These are phyloP conservation scores for Eremobia ochroleuca DNA, from an alignment of 2,888 invertebrate species.

Conservation along the genomic window DNA sequence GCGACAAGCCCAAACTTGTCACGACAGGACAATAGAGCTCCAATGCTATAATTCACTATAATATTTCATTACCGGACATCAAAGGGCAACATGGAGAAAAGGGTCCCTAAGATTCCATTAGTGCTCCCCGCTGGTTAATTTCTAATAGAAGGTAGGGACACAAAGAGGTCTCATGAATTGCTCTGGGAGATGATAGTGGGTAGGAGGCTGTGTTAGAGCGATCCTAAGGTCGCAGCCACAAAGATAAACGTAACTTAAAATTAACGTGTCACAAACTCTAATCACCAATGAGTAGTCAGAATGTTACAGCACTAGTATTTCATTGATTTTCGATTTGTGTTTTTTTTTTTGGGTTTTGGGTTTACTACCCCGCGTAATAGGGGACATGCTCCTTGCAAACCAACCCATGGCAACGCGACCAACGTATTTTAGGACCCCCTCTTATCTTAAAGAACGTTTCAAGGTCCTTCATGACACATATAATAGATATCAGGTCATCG, in stretches of 20 bases:
- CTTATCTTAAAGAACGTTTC: too few relatives aligned
- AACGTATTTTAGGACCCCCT: too few relatives aligned
- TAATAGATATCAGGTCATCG: too few relatives aligned
- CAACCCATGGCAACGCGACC: not conserved
- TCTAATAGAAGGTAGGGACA: constrained; percentile 33
- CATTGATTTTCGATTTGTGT: too few relatives aligned
- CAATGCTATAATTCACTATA: constrained; percentile 19
- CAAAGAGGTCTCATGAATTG: constrained; percentile 34
- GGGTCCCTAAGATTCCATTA: constrained; percentile 58
- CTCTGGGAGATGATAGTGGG: constrained; percentile 14
- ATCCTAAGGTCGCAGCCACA: not conserved
- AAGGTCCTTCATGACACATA: too few relatives aligned
- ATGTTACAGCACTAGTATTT: not conserved
- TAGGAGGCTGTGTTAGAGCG: not conserved
- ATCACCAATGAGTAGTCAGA: not conserved
- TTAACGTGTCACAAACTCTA: not conserved
- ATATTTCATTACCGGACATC: constrained; percentile 60
- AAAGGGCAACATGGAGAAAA: constrained; percentile 50
- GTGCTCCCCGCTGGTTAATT: constrained; percentile 52
- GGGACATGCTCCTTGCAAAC: not conserved
- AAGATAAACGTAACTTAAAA: not conserved
- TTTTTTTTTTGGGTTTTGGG: too few relatives aligned
- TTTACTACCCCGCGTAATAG: too few relatives aligned
- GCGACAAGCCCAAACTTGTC: not conserved
- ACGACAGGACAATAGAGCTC: constrained; percentile 26